Evolutionary conservation across 2,888 invertebrate species (phyloP).

Genomic region (Eristalis arbustorum): DNA sequence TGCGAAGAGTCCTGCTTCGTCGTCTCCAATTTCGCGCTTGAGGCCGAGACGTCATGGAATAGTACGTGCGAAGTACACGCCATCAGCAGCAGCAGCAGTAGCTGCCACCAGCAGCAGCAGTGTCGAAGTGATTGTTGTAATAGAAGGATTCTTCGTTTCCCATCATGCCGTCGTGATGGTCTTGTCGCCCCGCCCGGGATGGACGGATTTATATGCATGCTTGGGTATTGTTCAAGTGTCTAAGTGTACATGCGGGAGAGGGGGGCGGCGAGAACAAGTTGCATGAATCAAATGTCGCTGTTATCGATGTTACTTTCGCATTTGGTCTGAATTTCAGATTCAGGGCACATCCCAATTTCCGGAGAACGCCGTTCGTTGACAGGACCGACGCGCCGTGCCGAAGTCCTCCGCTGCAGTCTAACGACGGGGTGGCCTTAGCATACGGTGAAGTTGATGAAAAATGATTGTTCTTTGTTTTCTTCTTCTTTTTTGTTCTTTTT

Average conservation of each 20-base stretch:
- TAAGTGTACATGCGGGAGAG: slow-evolving; percentile 22
- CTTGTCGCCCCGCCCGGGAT: slow-evolving; percentile 14
- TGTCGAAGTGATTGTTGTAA: slow-evolving; percentile 55
- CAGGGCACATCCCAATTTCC: slow-evolving; percentile 59
- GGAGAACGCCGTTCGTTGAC: slow-evolving; percentile 34
- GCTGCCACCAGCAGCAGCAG: slow-evolving; percentile 14
- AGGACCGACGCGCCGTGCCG: slow-evolving; percentile 33
- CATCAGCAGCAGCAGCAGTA: background rate
- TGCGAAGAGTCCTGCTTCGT: slow-evolving; percentile 43
- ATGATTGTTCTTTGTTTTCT: slow-evolving; percentile 10
- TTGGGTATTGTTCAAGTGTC: slow-evolving; percentile 63
- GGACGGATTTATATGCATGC: slow-evolving; percentile 65
- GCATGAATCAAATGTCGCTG: slow-evolving; percentile 67
- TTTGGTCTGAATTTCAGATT: slow-evolving; percentile 57
- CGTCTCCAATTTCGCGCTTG: slow-evolving; percentile 57
- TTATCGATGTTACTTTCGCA: slow-evolving; percentile 60
- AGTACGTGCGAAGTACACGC: slow-evolving; percentile 47
- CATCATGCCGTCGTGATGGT: slow-evolving; percentile 48
- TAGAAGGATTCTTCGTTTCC: slow-evolving; percentile 55
- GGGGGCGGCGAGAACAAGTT: slow-evolving; percentile 54
- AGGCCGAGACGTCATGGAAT: slow-evolving; percentile 41
- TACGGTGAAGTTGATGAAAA: slow-evolving; percentile 10
- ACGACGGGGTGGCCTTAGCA: slow-evolving; percentile 11
- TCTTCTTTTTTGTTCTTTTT: too few relatives aligned
- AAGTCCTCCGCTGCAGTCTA: slow-evolving; percentile 3